Evolutionary conservation across 2,797 vertebrate species (phyloP), one percentile per base, ranked within the genome.

Genomic region (Cetoscarus ocellatus): DNA sequence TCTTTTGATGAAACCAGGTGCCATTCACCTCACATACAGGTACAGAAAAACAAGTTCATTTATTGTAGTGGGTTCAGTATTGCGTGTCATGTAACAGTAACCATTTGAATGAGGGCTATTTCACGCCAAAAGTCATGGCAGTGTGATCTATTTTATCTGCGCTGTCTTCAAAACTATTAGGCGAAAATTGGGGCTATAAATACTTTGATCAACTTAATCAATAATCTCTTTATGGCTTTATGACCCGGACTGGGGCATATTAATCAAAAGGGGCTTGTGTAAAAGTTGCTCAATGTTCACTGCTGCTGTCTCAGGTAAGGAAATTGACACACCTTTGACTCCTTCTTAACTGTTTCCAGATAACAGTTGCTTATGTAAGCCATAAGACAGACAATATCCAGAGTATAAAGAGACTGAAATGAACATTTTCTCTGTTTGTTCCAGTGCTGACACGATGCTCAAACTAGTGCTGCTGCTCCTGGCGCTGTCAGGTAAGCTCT

Each of bases 401-500:
- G 27, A 27, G 4, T 27, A 27, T 27, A 27, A 27, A 27, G 27
- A 27, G 27, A 27, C 27, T 27, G 8, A 1, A 7, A 0, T 44
- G 3, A 38, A 58, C 38, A n/a, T 17, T 35, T 40, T 5, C 18
- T 67, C 2, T 56, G 9, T 71, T 61, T 57, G n/a, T 54, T 79
- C 10, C 70, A 6, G 2, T 48, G 6, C 75, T 63, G 55, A 36
- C 79, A 94, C 89, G 83, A 95, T 95, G 94, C 54, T 91, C 7
- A 90, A 48, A 68, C 47, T 77, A 0, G 34, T 71, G 36, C 66
- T 94, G 55, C 68, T 94, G 40, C 18, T 90, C 70, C 73, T 92
- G 85, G 60, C 80, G 1, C 65, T 93, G 65, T 84, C 92, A 74
- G 93, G 94, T 95, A 89, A 92, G 92, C 70, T 35, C 42, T 50